Evolutionary conservation across 2,113 vertebrate species (phyloP).

Genomic region (Salvator merianae): DNA sequence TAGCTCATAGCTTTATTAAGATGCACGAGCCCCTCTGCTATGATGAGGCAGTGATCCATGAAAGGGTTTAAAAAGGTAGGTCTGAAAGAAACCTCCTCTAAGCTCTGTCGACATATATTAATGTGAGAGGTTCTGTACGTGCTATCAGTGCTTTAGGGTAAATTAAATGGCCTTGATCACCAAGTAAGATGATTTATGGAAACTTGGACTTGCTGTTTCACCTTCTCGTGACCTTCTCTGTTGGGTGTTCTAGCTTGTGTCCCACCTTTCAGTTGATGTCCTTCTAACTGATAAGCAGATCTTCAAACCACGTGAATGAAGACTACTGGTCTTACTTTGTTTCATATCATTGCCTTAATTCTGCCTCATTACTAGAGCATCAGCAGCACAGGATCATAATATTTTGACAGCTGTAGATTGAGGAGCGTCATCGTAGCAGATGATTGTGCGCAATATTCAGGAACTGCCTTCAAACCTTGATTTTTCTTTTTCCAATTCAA

Average conservation of each 20-base stretch:
- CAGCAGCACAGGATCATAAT: neutral
- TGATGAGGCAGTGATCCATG: too few species aligned
- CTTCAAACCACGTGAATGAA: neutral
- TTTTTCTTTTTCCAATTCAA: neutral
- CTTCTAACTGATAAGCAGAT: neutral
- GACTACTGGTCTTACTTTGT: neutral
- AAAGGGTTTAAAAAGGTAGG: too few species aligned
- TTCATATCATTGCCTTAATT: fast-evolving
- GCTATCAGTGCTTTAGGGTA: neutral
- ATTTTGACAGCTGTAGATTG: slow-evolving; percentile 1
- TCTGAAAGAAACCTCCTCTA: neutral
- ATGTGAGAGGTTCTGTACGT: too few species aligned
- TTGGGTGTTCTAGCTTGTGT: neutral
- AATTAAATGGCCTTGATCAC: neutral
- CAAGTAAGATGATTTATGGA: too few species aligned
- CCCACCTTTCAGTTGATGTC: neutral
- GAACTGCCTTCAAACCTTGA: neutral
- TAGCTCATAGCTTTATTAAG: too few species aligned
- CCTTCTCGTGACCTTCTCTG: too few species aligned
- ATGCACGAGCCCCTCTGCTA: too few species aligned
- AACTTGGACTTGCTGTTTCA: too few species aligned
- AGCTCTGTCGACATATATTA: neutral
- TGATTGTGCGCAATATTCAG: neutral
- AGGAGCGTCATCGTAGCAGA: neutral
- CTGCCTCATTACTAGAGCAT: neutral